A percentile compares a stretch with the other conserved stretches of the same genome.
phyloP scores from a whole-genome alignment of 1,140 invertebrate species.

The Forficula auricularia region DNA sequence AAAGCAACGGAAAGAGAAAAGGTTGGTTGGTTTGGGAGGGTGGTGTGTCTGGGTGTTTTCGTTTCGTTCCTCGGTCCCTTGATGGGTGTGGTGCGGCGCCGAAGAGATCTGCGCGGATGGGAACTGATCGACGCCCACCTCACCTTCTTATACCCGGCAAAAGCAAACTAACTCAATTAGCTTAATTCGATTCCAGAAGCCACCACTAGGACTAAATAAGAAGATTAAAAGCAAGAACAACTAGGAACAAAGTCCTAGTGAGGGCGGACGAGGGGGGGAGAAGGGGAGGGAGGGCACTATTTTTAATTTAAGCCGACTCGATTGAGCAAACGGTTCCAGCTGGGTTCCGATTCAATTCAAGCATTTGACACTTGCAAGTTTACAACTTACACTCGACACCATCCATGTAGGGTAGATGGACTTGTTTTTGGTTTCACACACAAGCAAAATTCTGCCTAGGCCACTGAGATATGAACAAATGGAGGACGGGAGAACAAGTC shows the following conservation, averaged over 20 bases:
- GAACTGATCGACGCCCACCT: conserved; percentile 10
- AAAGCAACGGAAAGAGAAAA: conserved; percentile 8
- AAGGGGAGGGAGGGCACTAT: too few species aligned
- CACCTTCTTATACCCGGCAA: conserved; percentile 13
- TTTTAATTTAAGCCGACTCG: too few species aligned
- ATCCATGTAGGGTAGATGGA: too few species aligned
- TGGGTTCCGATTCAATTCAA: too few species aligned
- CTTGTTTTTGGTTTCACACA: neutral
- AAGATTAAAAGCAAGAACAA: conserved; percentile 29
- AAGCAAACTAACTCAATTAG: conserved; percentile 28
- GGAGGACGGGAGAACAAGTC: neutral
- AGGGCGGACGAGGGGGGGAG: too few species aligned
- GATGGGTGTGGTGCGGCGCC: conserved; percentile 30
- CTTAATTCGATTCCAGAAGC: conserved; percentile 34
- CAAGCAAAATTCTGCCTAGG: too few species aligned
- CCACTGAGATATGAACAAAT: neutral
- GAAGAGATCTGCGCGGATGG: conserved; percentile 14
- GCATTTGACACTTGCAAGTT: too few species aligned
- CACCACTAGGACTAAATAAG: conserved; percentile 32
- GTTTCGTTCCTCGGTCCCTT: conserved; percentile 13
- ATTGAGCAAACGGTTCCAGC: too few species aligned
- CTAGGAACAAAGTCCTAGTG: too few species aligned
- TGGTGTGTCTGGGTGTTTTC: too few species aligned
- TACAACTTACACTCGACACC: too few species aligned
- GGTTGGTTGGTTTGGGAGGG: conserved; percentile 9